Evolutionary conservation across 1,140 invertebrate species (phyloP), one percentile per base, ranked within the genome.

Genomic region (Drosophila rufa): DNA sequence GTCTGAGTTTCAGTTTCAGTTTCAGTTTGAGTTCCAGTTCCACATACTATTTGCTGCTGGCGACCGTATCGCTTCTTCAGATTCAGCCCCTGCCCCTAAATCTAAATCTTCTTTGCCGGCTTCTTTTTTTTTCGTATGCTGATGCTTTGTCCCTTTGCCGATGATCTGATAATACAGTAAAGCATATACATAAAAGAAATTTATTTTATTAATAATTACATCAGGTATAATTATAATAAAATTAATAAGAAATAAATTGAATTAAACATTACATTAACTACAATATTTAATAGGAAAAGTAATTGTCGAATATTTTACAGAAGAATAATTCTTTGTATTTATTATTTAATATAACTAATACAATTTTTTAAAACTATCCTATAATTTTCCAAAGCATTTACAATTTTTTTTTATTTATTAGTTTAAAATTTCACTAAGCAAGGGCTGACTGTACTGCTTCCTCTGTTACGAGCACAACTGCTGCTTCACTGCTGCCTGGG

Each of bases 61-160:
- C 38, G 27, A 6, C 38, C 17, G 57, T 15, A 12, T 27, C n/a
- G 33, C 25, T 12, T 55, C 36, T 57, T 17, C 42, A 7, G 27
- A 33, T 15, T 30, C n/a, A n/a, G 25, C 11, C 50, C 47, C 40
- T 22, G 48, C 36, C 40, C 42, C 64, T 4, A 53, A 53, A 25
- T 19, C 47, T 15, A 68, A 65, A 17, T 70, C 48, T 70, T 70
- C 67, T 53, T 40, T 36, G 25, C 4, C 47, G 38, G 67, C 40
- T 33, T 30, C 33, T 46, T n/a, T 38, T 36, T 36, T 33, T 47
- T 70, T 55, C 33, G 48, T 68, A 68, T 38, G 30, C 47, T 22
- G 40, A 68, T 38, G 64, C 33, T 40, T 68, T 67, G 62, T 69
- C 12, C 47, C 64, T 38, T 27, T 69, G n/a, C n/a, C 27, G 47